Evolutionary conservation across 2,113 vertebrate genomes (phyloP), one percentile per base, ranked within the genome.

Genomic region (Phalacrocorax carbo): DNA sequence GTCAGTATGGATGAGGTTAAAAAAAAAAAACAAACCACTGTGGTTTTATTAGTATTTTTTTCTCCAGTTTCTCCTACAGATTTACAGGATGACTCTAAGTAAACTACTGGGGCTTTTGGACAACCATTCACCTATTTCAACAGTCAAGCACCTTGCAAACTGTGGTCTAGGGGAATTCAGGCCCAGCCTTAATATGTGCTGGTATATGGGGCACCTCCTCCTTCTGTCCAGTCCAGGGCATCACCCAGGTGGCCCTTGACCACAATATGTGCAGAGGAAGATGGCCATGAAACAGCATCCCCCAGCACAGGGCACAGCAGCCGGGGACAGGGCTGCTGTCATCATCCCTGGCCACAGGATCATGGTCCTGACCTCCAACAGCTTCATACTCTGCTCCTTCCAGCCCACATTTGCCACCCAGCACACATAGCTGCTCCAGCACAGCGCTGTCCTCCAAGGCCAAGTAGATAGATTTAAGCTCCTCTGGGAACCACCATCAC

Each of bases 151-250:
- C 10, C 22, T 78, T 10, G 1, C 10, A 82, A 54, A 54, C 11
- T 20, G 11, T 16, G 7, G 5, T 17, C 48, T 64, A n/a, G 25
- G n/a, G 87, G 61, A 84, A 64, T 17, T 26, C 17, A 62, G 51
- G 36, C 6, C 8, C 34, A 70, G 66, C 22, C 54, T 8, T 5
- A 34, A 91, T 12, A 16, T 78, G 26, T 61, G 52, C 38, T n/a
- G 25, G 9, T 30, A 3, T 12, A 20, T 2, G 0, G 20, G 18
- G 7, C 18, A 70, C 14, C 29, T 7, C 15, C 5, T 9, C 3
- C 14, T 46, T 52, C 78, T 71, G 26, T 51, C 73, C 61, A 70
- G 30, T 5, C 54, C 57, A 71, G 19, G 44, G 6, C 25, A 81
- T 22, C 58, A 60, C 25, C 57, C 77, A n/a, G 51, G 27, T 75